Conservation (phyloP, 2,113 vertebrate genomes). For the Rhea pennata region DNA sequence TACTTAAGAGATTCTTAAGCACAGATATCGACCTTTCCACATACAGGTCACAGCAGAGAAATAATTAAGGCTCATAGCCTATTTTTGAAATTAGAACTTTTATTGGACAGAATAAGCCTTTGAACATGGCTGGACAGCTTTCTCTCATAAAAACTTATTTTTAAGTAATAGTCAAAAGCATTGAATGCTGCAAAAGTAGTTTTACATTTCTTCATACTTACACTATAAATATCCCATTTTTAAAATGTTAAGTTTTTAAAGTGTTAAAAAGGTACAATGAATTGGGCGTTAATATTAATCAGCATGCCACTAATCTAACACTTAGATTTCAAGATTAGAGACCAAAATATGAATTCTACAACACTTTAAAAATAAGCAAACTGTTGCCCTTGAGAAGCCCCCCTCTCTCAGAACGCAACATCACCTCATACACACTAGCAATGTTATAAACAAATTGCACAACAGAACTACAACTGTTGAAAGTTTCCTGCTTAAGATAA, state of each 20-base stretch:
- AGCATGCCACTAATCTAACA: no score
- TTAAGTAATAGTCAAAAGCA: neutral
- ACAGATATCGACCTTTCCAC: neutral
- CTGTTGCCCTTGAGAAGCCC: neutral
- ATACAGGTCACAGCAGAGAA: neutral
- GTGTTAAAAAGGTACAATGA: neutral
- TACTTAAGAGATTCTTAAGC: neutral
- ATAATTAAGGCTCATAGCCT: neutral
- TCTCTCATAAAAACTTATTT: neutral
- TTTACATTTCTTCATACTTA: neutral
- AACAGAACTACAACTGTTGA: neutral
- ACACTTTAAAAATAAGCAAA: neutral
- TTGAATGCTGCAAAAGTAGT: neutral
- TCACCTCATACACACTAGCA: neutral
- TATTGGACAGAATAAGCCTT: neutral
- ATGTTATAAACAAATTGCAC: neutral
- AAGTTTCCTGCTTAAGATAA: neutral
- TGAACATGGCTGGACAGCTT: neutral
- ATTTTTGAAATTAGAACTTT: neutral
- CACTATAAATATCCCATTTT: neutral
- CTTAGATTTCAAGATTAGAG: neutral
- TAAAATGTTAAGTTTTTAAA: neutral
- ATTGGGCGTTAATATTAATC: neutral
- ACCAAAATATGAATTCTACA: neutral
- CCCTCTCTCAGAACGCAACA: neutral